These are phyloP conservation scores for Argya squamiceps DNA, from an alignment of 2,797 vertebrate genomes.

Conservation along the genomic window DNA sequence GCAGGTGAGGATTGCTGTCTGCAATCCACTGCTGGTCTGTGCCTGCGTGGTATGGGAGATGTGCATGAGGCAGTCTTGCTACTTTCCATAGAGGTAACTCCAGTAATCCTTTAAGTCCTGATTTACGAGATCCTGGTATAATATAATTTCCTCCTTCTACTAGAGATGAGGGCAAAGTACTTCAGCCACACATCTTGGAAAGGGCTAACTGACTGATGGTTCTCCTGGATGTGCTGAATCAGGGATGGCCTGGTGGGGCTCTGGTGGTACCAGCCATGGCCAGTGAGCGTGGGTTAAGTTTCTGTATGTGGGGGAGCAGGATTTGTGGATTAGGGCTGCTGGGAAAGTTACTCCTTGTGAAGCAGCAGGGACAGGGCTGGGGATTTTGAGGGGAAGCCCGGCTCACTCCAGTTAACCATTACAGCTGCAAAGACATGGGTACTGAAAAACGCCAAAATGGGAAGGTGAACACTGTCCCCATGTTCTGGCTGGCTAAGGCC, in stretches of 20 bases:
- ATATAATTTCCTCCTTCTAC: background rate
- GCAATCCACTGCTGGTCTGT: background rate
- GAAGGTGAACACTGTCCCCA: background rate
- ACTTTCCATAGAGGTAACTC: background rate
- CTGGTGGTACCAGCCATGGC: accelerated
- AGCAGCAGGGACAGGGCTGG: background rate
- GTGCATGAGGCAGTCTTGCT: background rate
- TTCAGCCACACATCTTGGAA: background rate
- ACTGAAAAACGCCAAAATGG: background rate
- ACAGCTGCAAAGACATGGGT: background rate
- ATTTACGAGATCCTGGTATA: background rate
- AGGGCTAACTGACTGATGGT: background rate
- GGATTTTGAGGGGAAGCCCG: background rate
- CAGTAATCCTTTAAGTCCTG: background rate
- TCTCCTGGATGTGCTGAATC: background rate
- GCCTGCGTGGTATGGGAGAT: accelerated
- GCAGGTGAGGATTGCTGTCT: background rate
- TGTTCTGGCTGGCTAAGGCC: constrained; percentile 18
- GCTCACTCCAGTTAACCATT: background rate
- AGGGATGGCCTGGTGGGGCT: background rate
- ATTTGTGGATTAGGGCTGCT: background rate
- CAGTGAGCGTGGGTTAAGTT: background rate
- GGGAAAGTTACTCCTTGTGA: background rate
- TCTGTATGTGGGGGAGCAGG: background rate
- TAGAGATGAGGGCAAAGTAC: background rate